Evolutionary conservation across 1,140 invertebrate species (phyloP).

Genomic region (Procambarus clarkii): DNA sequence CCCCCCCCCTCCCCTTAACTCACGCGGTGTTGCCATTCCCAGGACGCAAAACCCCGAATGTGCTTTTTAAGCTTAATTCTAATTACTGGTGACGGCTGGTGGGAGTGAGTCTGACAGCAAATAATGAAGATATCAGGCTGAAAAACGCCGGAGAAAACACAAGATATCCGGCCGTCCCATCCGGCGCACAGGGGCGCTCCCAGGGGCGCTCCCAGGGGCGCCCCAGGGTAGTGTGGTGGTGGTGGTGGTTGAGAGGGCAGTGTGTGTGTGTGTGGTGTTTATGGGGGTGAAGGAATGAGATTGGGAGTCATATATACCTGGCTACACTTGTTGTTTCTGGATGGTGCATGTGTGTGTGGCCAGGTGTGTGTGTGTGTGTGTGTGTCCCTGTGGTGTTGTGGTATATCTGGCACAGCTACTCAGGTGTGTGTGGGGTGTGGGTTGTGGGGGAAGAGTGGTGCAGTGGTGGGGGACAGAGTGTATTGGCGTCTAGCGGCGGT

Average conservation of each 20-base stretch:
- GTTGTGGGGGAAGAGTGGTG: no score
- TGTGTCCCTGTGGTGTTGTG: no score
- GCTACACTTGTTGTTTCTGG: no score
- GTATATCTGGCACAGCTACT: no score
- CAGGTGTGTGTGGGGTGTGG: no score
- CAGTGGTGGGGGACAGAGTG: no score
- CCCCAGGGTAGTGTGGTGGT: background rate
- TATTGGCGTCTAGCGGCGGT: no score
- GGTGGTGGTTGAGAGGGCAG: background rate
- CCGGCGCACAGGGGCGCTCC: background rate
- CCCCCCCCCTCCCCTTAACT: background rate
- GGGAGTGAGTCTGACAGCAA: slow-evolving; percentile 67
- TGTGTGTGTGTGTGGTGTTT: no score
- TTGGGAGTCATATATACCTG: no score
- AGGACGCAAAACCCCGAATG: slow-evolving; percentile 7
- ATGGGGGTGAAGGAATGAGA: background rate
- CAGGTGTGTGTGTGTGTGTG: no score
- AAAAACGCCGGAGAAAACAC: slow-evolving; percentile 64
- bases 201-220: background rate
- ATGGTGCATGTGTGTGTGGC: no score
- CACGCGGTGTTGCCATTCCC: background rate
- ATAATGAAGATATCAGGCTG: slow-evolving; percentile 63
- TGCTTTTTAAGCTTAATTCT: slow-evolving; percentile 35
- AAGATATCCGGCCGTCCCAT: slow-evolving; percentile 51
- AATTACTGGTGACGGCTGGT: slow-evolving; percentile 58